Evolutionary conservation across 2,113 vertebrate genomes (phyloP).

Genomic region (Urocitellus parryii): DNA sequence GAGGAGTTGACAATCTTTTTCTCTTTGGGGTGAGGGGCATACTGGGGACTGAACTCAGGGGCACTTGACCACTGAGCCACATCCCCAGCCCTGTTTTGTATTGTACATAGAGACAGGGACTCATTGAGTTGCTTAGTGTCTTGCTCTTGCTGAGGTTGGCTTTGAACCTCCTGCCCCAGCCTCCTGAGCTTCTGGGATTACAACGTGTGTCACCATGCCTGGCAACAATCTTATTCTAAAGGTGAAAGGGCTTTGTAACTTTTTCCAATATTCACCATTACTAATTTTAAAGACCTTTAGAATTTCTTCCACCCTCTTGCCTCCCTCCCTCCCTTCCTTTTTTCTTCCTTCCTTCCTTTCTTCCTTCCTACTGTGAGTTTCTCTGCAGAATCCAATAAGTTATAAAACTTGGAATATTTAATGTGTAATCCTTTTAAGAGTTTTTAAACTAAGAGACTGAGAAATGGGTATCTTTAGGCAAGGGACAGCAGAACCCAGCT

Average conservation of each 20-base stretch:
- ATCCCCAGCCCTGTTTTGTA: no score
- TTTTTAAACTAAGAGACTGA: slow-evolving; percentile 26
- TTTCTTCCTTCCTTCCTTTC: not conserved
- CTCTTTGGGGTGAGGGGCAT: no score
- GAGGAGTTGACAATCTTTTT: not conserved
- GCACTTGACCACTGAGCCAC: no score
- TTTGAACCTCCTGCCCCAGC: no score
- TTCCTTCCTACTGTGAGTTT: not conserved
- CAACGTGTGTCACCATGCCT: no score
- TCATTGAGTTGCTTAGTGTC: no score
- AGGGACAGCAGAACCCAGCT: not conserved
- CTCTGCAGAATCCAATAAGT: slow-evolving; percentile 12
- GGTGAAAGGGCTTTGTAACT: not conserved
- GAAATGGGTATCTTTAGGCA: not conserved
- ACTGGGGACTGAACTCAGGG: no score
- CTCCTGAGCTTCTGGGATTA: no score
- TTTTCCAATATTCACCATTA: not conserved
- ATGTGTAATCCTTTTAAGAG: not conserved
- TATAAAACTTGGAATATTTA: not conserved
- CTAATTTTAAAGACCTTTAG: not conserved
- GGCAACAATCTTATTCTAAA: not conserved
- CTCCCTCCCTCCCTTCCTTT: no score
- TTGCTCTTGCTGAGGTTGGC: no score
- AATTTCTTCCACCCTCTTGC: no score
- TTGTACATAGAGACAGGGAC: no score